Evolutionary conservation across 2,888 invertebrate genomes (phyloP).

Genomic region (Achlya flavicornis): DNA sequence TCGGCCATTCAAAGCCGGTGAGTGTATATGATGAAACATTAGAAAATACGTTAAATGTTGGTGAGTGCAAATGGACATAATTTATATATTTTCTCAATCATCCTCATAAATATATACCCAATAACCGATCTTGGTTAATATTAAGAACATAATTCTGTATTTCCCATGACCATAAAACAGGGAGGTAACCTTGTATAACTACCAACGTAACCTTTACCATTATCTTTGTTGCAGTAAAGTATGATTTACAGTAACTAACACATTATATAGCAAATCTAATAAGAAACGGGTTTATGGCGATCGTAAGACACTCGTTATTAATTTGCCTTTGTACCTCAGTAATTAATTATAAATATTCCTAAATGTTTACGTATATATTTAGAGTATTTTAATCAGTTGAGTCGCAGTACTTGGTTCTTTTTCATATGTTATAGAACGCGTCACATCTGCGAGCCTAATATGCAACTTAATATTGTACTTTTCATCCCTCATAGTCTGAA

Average conservation of each 20-base stretch:
- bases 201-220: background rate
- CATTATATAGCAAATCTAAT: slow-evolving; percentile 28
- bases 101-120: no score
- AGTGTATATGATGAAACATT: no score
- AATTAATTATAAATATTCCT: background rate
- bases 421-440: no score
- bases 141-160: background rate
- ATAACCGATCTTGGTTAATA: background rate
- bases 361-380: background rate
- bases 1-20: no score
- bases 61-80: no score
- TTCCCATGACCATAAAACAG: background rate
- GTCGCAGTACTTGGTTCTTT: no score
- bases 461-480: no score
- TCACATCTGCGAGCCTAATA: no score
- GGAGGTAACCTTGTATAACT: background rate
- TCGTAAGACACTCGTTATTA: slow-evolving; percentile 38
- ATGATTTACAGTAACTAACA: slow-evolving; percentile 4
- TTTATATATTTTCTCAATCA: no score
- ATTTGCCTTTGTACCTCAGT: slow-evolving; percentile 26
- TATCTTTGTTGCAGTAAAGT: background rate
- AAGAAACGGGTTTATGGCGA: slow-evolving; percentile 32
- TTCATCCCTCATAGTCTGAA: no score
- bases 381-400: no score
- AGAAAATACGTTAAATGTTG: no score